Base-by-base conservation (phyloP, 2,113 vertebrate genomes). In the Crotophaga sulcirostris region DNA sequence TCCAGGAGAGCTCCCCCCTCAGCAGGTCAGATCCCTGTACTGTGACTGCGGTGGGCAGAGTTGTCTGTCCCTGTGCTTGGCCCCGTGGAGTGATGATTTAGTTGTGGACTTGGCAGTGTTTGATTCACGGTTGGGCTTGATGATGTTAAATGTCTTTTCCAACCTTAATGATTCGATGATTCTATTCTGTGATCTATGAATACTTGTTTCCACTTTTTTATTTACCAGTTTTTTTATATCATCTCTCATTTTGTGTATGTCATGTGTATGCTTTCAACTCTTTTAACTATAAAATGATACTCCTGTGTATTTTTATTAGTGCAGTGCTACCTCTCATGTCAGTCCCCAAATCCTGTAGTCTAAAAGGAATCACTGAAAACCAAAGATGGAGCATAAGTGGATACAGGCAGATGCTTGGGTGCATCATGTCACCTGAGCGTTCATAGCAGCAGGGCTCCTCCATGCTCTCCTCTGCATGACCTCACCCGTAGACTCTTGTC, bases 351-450 rank as follows among this genome's bases (percentile, higher is more conserved):
- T 92, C 49, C 55, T 34, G 5, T 34, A 40, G 19, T 26, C 34
- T 51, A 23, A 59, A 88, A 68, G 29, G 13, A 59, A 55, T 51
- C 3, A 11, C 3, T 63, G 52, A 89, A 83, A 89, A 26, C 58
- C 75, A 24, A 88, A 75, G 56, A 79, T 33, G 24, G 6, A 60
- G 13, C 6, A 1, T 67, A 62, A 82, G 5, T 75, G 33, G 8
- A 31, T 52, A 29, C 23, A 47, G 31, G 21, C 38, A 68, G 66
- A 12, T 18, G 68, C 38, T 15, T 15, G 8, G 10, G 11, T 38
- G 34, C 3, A 0, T 16, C 1, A 1, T 5, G 31, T 68, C 56
- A 38, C 51, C 17, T 3, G 6, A 26, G 34, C 19, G 28, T 34
- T 85, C 29, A 3, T 2, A 29, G 25, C 16, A 7, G 15, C 11